Evolutionary conservation across 2,888 invertebrate genomes (phyloP).

Genomic region (Drosophila aldrichi): DNA sequence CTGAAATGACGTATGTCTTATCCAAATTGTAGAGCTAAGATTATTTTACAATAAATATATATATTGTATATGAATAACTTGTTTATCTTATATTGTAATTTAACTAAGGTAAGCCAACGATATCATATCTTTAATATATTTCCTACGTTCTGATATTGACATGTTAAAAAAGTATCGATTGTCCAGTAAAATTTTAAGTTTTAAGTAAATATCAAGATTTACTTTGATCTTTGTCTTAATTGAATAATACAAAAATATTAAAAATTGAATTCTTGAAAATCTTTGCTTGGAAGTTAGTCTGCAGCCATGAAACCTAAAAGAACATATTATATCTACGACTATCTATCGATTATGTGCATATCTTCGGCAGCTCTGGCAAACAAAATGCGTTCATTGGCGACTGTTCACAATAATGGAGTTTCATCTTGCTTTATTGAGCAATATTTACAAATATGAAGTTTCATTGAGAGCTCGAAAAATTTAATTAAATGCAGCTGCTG

Average conservation of each 20-base stretch:
- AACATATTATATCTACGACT: constrained; percentile 9
- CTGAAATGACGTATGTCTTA: no score
- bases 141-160: accelerated
- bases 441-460: background rate
- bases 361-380: background rate
- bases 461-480: background rate
- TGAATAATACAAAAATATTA: background rate
- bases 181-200: background rate
- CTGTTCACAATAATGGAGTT: constrained; percentile 6
- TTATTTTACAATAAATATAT: no score
- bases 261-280: background rate
- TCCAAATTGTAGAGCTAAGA: no score
- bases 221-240: background rate
- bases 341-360: constrained; percentile 8
- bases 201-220: no score
- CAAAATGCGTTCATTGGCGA: background rate
- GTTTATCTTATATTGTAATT: no score
- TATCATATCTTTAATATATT: no score
- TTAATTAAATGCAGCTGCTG: background rate
- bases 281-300: background rate
- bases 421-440: background rate
- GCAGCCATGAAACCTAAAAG: background rate
- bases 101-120: no score
- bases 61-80: no score
- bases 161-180: background rate